Conservation (phyloP, 2,797 vertebrate species). For the Alectoris magna region DNA sequence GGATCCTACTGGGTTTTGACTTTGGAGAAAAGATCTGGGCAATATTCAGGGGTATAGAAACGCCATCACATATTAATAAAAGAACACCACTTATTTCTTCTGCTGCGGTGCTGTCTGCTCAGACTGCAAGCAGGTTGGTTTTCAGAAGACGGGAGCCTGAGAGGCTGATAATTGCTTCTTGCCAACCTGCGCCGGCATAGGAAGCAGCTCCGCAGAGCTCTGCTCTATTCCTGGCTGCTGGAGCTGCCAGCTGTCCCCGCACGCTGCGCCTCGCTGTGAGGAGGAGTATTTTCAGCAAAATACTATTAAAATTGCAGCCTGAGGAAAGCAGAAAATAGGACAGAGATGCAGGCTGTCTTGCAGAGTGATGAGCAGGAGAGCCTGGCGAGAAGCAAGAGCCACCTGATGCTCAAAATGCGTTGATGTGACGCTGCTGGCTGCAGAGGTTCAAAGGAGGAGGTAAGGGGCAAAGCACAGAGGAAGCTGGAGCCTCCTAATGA, state of each 20-base stretch:
- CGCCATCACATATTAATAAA: background rate
- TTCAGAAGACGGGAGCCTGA: slow-evolving; percentile 7
- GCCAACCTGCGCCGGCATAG: background rate
- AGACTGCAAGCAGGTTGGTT: background rate
- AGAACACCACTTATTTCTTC: background rate
- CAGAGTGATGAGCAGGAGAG: background rate
- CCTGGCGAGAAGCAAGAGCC: background rate
- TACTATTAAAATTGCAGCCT: slow-evolving; percentile 2
- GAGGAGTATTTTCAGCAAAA: slow-evolving; percentile 35
- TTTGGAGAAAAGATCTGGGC: background rate
- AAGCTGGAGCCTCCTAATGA: background rate
- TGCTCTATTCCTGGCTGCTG: slow-evolving; percentile 29
- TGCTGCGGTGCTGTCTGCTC: background rate
- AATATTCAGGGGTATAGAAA: background rate
- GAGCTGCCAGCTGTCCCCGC: background rate
- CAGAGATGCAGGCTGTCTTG: background rate
- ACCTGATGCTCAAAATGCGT: background rate
- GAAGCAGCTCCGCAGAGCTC: background rate
- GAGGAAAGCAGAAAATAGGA: slow-evolving; percentile 3
- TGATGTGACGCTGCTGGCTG: background rate
- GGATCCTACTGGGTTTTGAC: background rate
- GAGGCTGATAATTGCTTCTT: slow-evolving; percentile 40
- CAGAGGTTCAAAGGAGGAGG: background rate
- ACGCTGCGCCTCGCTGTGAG: background rate
- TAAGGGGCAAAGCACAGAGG: background rate